Conservation (phyloP, 2,888 invertebrate species). For the Eupithecia dodoneata region DNA sequence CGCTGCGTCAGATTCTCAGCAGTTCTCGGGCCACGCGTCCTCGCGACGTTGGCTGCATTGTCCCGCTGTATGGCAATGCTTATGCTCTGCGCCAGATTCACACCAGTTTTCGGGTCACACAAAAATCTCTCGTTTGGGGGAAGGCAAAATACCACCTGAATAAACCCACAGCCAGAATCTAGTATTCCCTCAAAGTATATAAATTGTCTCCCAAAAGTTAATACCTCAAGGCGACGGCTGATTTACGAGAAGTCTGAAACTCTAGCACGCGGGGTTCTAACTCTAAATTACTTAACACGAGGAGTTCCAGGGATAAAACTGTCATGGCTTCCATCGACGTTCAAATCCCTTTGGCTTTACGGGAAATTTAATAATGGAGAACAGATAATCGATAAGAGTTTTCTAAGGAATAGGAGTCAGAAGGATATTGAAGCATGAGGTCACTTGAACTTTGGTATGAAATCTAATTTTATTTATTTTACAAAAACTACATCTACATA, state of each 20-base stretch:
- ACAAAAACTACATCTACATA: no score
- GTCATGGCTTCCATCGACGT: conserved; percentile 8
- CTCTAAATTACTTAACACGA: conserved; percentile 8
- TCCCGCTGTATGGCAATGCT: no score
- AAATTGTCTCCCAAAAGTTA: conserved; percentile 5
- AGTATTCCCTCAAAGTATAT: conserved; percentile 4
- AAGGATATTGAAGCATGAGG: neutral
- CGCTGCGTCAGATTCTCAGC: no score
- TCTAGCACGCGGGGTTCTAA: neutral
- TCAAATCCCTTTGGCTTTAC: conserved; percentile 10
- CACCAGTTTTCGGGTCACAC: no score
- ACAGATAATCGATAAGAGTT: conserved; percentile 6
- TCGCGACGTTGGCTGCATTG: no score
- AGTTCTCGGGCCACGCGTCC: no score
- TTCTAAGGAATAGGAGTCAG: neutral
- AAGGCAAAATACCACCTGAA: neutral
- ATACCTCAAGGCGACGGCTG: conserved; percentile 7
- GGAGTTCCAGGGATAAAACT: conserved; percentile 8
- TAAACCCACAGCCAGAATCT: neutral
- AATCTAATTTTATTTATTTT: neutral
- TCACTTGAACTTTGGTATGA: neutral
- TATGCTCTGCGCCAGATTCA: no score
- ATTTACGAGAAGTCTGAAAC: conserved; percentile 8
- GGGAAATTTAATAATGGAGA: conserved; percentile 13
- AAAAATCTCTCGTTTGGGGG: no score